phyloP scores from a whole-genome alignment of 2,113 vertebrate species.

The Monarcha castaneiventris region DNA sequence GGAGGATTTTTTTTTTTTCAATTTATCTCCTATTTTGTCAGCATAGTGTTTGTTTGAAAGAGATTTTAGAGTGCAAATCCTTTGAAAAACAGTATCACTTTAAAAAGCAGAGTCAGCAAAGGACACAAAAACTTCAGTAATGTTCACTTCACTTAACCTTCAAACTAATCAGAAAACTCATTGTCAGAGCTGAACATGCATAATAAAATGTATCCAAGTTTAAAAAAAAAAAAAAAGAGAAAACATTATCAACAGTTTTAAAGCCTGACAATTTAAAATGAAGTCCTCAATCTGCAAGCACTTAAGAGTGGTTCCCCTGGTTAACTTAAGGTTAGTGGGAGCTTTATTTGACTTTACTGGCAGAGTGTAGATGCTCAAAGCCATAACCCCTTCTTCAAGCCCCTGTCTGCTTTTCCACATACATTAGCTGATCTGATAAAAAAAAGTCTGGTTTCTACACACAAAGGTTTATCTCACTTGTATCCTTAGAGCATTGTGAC shows the following conservation, averaged over 20 bases:
- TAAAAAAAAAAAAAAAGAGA: background rate
- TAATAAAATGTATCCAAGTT: background rate
- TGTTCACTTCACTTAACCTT: background rate
- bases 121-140: background rate
- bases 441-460: background rate
- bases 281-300: background rate
- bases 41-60: background rate
- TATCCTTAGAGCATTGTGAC: background rate
- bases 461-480: background rate
- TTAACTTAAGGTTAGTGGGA: background rate
- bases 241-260: background rate
- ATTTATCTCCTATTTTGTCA: background rate
- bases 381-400: background rate
- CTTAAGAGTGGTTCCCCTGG: background rate
- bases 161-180: background rate
- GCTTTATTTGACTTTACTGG: background rate
- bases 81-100: constrained; percentile 2
- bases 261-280: background rate
- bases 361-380: background rate
- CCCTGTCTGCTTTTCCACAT: background rate
- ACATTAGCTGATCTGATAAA: background rate
- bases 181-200: constrained; percentile 6
- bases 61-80: background rate
- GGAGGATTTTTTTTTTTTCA: background rate
- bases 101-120: background rate